A percentile compares a stretch with the other conserved stretches of the same genome.
These are phyloP conservation scores for Plagodis dolabraria DNA, from an alignment of 2,888 invertebrate genomes.

Conservation along the genomic window DNA sequence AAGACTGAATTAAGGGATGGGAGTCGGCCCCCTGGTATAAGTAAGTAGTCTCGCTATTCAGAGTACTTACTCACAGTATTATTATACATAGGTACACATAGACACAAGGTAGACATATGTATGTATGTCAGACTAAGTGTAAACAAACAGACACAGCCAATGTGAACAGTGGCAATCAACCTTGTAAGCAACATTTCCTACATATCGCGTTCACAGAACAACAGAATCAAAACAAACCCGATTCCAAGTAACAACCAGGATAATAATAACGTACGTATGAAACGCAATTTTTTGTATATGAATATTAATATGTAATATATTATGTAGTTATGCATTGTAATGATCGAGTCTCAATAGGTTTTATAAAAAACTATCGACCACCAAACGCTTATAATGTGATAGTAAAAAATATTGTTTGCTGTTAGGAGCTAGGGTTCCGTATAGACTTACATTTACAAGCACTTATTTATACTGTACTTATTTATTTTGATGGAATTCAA, in stretches of 20 bases:
- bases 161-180: conserved; percentile 9
- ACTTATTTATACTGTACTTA: too few relatives aligned
- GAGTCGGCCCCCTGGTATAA: too few relatives aligned
- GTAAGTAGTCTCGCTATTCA: too few relatives aligned
- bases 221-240: conserved; percentile 18
- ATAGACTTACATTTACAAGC: neutral
- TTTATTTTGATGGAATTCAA: too few relatives aligned
- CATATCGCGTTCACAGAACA: conserved; percentile 22
- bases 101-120: too few relatives aligned
- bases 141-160: conserved; percentile 5
- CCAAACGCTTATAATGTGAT: conserved; percentile 9
- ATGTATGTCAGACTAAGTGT: neutral
- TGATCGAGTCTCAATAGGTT: conserved; percentile 6
- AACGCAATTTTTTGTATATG: too few relatives aligned
- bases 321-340: conserved; percentile 17
- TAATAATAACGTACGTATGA: conserved; percentile 13
- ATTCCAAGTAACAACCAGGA: conserved; percentile 39
- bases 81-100: neutral
- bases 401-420: conserved; percentile 11
- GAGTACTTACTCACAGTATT: too few relatives aligned
- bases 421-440: conserved; percentile 20
- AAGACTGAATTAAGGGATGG: too few relatives aligned
- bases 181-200: conserved; percentile 36
- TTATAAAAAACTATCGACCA: conserved; percentile 27
- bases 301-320: conserved; percentile 3